Evolutionary conservation across 2,113 vertebrate genomes (phyloP).

Genomic region (Zosterops borbonicus): DNA sequence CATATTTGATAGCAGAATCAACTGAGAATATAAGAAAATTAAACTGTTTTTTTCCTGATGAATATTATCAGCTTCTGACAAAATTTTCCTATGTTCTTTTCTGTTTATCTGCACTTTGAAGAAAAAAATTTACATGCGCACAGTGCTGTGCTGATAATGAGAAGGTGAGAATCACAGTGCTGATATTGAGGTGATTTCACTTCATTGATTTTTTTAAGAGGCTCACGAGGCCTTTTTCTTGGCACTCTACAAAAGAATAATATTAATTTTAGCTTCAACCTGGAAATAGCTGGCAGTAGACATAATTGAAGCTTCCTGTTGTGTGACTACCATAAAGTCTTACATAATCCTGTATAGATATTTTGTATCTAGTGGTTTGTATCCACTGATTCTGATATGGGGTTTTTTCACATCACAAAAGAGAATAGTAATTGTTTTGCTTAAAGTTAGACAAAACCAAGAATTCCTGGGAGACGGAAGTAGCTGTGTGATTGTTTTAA

Average conservation of each 20-base stretch:
- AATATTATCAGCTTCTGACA: background rate
- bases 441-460: background rate
- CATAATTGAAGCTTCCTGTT: slow-evolving; percentile 18
- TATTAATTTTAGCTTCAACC: slow-evolving; percentile 35
- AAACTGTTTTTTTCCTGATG: background rate
- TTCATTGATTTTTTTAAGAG: background rate
- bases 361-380: background rate
- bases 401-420: background rate
- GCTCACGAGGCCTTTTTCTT: background rate
- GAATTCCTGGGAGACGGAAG: background rate
- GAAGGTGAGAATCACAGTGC: background rate
- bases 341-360: background rate
- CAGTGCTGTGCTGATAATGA: background rate
- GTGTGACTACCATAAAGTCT: background rate
- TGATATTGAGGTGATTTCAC: background rate
- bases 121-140: background rate
- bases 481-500: background rate
- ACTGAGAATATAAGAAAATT: background rate
- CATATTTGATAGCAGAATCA: background rate
- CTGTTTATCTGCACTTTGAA: background rate
- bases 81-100: background rate
- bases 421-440: background rate
- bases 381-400: background rate
- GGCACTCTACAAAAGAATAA: background rate
- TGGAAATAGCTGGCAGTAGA: slow-evolving; percentile 14